Evolutionary conservation across 2,113 vertebrate species (phyloP), one percentile per base, ranked within the genome.

Genomic region (Marmota flaviventris): DNA sequence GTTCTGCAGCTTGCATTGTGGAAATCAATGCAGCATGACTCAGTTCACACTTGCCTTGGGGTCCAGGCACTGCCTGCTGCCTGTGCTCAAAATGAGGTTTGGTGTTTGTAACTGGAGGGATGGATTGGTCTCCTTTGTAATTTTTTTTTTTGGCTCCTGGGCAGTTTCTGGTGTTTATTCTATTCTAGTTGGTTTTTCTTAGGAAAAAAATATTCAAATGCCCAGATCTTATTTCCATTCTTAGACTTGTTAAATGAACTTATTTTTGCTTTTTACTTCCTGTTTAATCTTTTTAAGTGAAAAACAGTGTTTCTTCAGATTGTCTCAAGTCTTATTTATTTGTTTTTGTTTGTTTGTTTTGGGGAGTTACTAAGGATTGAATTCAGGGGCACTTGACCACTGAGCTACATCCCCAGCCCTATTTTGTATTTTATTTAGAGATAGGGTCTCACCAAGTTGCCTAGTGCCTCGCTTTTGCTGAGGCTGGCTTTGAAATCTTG

Each of bases 161-260:
- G 27, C 58, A 78, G 27, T 82, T 84, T 76, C 82, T 88, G 53
- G 8, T 88, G 39, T 85, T 93, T 58, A 61, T 83, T 91, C 63
- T 89, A 22, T 91, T 75, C 69, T 87, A 51, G 8, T 92, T 95
- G 69, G 4, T 75, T 76, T 85, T 56, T 76, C 56, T 70, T 89
- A 4, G 24, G 25, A 88, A 82, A 88, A 95, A 93, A 92, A 97
- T 70, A 72, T 77, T 93, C 45, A 86, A 45, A 84, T 87, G 65
- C 53, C 51, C 51, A 53, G 51, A 53, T 53, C 42, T 63, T 39
- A 32, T 51, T 93, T 92, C 24, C 25, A 10, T 63, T 76, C 45
- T 45, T 45, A 45, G 51, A 53, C 16, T 53, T 16, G 14, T 53
- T 93, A 77, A 77, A 75, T 81, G 63, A 86, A 63, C 17, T 37